phyloP scores from a whole-genome alignment of 2,113 vertebrate species.

The Chitala chitala region DNA sequence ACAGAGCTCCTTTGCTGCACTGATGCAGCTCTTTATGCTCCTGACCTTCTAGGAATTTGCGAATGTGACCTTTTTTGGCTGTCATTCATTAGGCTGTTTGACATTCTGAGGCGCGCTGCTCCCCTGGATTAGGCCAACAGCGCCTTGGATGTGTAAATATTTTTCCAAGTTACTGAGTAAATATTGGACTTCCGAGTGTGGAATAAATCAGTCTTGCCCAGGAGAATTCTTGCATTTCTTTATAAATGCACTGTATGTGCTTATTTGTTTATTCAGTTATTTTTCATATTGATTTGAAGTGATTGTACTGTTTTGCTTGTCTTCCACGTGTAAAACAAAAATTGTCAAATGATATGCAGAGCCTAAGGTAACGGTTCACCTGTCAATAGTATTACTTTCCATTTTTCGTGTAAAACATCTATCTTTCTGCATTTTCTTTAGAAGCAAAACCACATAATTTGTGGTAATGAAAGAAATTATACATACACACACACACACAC shows the following conservation, averaged over 20 bases:
- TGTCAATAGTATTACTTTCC: too few relatives aligned
- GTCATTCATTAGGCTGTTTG: constrained; percentile 1
- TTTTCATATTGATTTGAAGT: too few relatives aligned
- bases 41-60: background rate
- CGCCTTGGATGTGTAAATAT: constrained; percentile 12
- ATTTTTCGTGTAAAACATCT: too few relatives aligned
- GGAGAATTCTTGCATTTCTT: background rate
- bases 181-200: background rate
- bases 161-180: background rate
- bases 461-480: too few relatives aligned
- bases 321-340: too few relatives aligned
- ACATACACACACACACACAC: too few relatives aligned
- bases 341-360: too few relatives aligned
- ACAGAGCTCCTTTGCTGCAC: background rate
- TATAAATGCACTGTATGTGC: constrained; percentile 1
- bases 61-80: background rate
- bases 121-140: background rate
- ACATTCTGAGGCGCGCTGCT: background rate
- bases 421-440: too few relatives aligned
- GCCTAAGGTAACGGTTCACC: too few relatives aligned
- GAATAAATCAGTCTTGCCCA: constrained; percentile 3
- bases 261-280: too few relatives aligned
- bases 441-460: too few relatives aligned
- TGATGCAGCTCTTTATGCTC: background rate
- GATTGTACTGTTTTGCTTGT: too few relatives aligned